Base-by-base conservation (phyloP, 2,888 invertebrate species). In the Erpobdella octoculata region DNA sequence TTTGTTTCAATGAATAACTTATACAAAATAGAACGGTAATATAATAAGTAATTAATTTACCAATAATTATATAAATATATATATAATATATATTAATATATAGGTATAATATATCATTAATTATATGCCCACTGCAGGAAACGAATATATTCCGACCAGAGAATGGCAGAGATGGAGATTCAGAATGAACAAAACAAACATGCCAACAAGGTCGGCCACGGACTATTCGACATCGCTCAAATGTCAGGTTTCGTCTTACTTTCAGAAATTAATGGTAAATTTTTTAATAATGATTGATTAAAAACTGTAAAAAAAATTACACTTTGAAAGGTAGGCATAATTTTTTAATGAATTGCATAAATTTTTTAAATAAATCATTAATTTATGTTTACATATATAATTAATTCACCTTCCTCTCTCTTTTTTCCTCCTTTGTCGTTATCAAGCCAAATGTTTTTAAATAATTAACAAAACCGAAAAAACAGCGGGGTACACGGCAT, bases 91-190 rank as follows among this genome's bases (percentile, higher is more conserved):
- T 6, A 53, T 6, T 25, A 6, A 53, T 53, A 15, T 53, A 12
- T 6, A 3, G 5, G 6, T 12, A n/a, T 53, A n/a, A 53, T 53
- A 25, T 53, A 8, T 3, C 8, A 53, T 12, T n/a, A 28, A 9
- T 53, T 53, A 4, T n/a, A n/a, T n/a, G n/a, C n/a, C n/a, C n/a
- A 8, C 28, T 53, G 53, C 15, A 53, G 53, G 28, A 53, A 53
- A 53, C 21, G 53, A 53, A 53, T 53, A 53, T 53, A 25, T 53
- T 53, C 53, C 28, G 53, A 53, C 21, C 53, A 53, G 28, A 53
- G 53, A 53, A 25, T 53, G 28, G 53, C 53, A 53, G 53, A 53
- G 28, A 12, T 53, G 28, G 53, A 53, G 28, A 28, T 28, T 53
- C 53, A 25, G 15, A 4, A 25, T 21, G 53, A 21, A n/a, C 25